Conservation (phyloP, 53 echinoderm and acorn worm genomes). For the Crossaster papposus region DNA sequence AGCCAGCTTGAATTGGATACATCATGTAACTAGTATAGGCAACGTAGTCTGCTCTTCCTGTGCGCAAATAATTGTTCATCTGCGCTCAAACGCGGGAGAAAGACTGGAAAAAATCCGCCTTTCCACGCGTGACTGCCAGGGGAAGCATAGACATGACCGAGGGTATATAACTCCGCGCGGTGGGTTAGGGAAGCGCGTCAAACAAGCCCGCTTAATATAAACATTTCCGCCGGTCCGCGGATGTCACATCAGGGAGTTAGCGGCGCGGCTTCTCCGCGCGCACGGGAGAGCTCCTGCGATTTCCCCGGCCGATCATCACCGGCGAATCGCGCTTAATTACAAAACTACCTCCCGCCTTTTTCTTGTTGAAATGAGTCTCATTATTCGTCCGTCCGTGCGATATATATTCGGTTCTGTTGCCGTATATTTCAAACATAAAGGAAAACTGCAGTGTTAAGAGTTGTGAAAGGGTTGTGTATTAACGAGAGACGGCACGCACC, state of each 20-base stretch:
- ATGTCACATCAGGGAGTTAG: background rate
- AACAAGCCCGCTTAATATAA: conserved; percentile 34
- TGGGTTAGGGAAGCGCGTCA: conserved; percentile 20
- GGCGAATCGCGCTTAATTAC: conserved; percentile 31
- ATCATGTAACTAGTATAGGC: background rate
- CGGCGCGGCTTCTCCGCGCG: conserved; percentile 1
- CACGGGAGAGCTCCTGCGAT: conserved; percentile 19
- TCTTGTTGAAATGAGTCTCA: conserved; percentile 14
- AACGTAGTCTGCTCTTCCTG: background rate
- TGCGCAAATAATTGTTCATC: conserved; percentile 51
- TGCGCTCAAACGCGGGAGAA: background rate
- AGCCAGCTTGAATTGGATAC: conserved; percentile 32
- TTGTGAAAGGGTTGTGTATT: background rate
- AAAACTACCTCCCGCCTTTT: background rate
- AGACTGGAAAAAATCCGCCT: background rate
- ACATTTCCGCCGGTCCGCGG: conserved; percentile 28
- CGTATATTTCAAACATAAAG: background rate
- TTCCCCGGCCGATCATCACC: conserved; percentile 33
- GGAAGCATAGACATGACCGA: conserved; percentile 18
- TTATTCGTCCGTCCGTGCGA: background rate
- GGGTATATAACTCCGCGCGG: conserved; percentile 7
- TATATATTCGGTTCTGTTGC: background rate
- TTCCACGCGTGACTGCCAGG: background rate
- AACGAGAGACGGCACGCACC: background rate
- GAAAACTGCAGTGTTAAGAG: background rate